Base-by-base conservation (phyloP, 1,140 invertebrate species). In the Liolophura sinensis region DNA sequence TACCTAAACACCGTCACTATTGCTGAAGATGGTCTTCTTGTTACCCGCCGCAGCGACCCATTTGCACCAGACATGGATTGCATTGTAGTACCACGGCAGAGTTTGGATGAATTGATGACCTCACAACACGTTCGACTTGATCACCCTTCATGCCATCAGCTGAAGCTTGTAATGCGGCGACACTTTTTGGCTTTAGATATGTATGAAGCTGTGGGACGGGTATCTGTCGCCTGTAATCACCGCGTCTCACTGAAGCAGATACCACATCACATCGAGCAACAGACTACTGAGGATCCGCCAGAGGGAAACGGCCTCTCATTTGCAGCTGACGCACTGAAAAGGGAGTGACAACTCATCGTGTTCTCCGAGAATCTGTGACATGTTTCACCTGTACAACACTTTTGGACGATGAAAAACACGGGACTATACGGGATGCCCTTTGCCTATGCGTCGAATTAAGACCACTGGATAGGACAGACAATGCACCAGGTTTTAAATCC, bases 121-220 rank as follows among this genome's bases (percentile, higher is more conserved):
- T 66, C 67, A 9, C 51, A 71, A 27, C 69, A 71, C 59, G 60
- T 73, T 5, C 50, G 65, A 27, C 51, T 71, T 0, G 50, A 69
- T 62, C 72, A 69, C 51, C 65, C 68, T 4, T 40, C 64, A 9
- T 63, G 47, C n/a, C 50, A 72, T 24, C 64, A 72, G 50, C 15
- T 72, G 4, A 50, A 66, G 31, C 50, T 60, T 20, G 54, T 68
- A 18, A 31, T 71, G 14, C 50, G 57, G 6, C 60, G 68, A 22
- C 60, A 65, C 25, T 71, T 73, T 55, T 72, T 60, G 57, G 68
- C 62, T 15, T 59, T 65, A 18, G 69, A 74, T 47, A 65, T 73
- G 65, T 58, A 67, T 47, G 68, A 68, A 56, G 51, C 60, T 0
- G 50, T 66, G 1, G 52, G 51, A 7, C 22, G 16, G 1, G 54